phyloP scores from a whole-genome alignment of 2,888 invertebrate genomes.

The Sinelater perroti region DNA sequence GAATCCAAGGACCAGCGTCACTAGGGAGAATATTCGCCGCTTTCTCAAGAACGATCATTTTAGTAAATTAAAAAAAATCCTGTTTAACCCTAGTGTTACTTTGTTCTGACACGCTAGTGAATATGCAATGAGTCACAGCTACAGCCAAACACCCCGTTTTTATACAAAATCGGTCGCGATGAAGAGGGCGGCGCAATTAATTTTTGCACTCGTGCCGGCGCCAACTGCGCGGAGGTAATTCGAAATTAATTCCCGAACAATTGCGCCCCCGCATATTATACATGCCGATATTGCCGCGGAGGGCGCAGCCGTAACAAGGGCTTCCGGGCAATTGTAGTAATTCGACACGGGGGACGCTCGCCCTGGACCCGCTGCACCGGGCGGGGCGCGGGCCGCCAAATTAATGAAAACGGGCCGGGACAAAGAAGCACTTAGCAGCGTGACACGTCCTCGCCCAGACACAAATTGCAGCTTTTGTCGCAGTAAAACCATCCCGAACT shows the following conservation, averaged over 20 bases:
- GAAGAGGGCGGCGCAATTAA: no score
- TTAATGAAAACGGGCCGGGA: slow-evolving; percentile 36
- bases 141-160: no score
- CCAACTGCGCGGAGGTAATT: slow-evolving; percentile 19
- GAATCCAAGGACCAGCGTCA: no score
- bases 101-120: no score
- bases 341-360: slow-evolving; percentile 32
- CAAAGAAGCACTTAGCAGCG: slow-evolving; percentile 40
- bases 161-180: no score
- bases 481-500: slow-evolving; percentile 38
- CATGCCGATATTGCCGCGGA: slow-evolving; percentile 27
- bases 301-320: slow-evolving; percentile 23
- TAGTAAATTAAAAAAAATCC: no score
- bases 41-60: no score
- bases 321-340: slow-evolving; percentile 33
- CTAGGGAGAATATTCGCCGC: no score
- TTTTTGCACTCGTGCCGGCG: slow-evolving; percentile 18
- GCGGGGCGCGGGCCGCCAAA: slow-evolving; percentile 22
- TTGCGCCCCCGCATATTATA: slow-evolving; percentile 20
- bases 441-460: slow-evolving; percentile 38
- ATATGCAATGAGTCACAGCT: no score
- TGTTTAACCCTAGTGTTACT: no score
- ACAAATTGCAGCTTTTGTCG: slow-evolving; percentile 40
- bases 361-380: slow-evolving; percentile 31
- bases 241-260: slow-evolving; percentile 25